Evolutionary conservation across 2,797 vertebrate species (phyloP).

Genomic region (Prunella strophiata): DNA sequence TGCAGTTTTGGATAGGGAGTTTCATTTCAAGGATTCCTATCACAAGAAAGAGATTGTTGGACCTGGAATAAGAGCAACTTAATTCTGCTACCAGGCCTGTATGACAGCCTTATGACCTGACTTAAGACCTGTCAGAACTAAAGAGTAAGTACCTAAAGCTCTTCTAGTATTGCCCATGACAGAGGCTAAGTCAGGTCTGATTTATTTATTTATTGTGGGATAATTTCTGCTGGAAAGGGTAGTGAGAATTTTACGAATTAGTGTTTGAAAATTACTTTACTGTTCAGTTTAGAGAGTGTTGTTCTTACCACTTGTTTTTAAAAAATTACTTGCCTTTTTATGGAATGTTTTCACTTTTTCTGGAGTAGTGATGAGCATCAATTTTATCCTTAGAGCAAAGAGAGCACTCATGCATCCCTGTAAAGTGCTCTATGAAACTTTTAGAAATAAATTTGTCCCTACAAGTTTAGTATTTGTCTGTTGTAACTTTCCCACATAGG

Average conservation of each 20-base stretch:
- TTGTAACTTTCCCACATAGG: not conserved
- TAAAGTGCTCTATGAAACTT: not conserved
- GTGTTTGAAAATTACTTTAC: not conserved
- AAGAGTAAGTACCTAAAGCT: not conserved
- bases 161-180: not conserved
- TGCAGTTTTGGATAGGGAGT: constrained; percentile 21
- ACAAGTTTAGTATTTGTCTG: not conserved
- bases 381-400: accelerated
- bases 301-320: not conserved
- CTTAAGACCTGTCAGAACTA: not conserved
- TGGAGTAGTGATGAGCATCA: not conserved
- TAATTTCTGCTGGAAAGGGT: not conserved
- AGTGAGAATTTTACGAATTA: not conserved
- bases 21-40: not conserved
- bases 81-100: not conserved
- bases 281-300: not conserved
- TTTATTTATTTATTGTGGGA: not conserved
- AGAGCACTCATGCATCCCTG: not conserved
- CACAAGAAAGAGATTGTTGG: not conserved
- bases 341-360: not conserved
- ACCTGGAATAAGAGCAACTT: constrained; percentile 10
- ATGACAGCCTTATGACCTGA: not conserved
- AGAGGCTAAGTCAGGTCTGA: not conserved
- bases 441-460: not conserved
- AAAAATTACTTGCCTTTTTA: not conserved